Evolutionary conservation across 2,113 vertebrate genomes (phyloP).

Genomic region (Heterotilapia buettikoferi): DNA sequence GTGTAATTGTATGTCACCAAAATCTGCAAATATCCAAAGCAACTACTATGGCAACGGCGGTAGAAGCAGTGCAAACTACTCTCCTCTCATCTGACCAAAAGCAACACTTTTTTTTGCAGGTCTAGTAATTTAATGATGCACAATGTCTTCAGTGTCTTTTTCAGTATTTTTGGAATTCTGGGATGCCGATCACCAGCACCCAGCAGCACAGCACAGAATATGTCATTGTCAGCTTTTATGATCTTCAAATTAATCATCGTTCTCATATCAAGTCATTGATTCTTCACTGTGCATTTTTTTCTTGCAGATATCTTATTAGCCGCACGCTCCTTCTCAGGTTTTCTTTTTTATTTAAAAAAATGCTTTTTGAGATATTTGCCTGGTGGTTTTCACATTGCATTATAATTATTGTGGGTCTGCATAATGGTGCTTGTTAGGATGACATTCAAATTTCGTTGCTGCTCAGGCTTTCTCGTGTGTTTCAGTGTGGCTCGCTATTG

Average conservation of each 20-base stretch:
- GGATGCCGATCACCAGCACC: background rate
- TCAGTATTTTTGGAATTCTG: background rate
- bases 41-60: background rate
- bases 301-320: background rate
- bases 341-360: background rate
- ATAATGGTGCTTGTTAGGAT: slow-evolving; percentile 8
- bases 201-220: background rate
- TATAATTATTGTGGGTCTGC: slow-evolving; percentile 11
- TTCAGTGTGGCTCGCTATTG: background rate
- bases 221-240: background rate
- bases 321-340: background rate
- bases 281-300: background rate
- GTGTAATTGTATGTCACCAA: background rate
- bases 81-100: background rate
- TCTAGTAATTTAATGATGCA: background rate
- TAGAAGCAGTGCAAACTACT: background rate
- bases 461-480: background rate
- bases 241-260: background rate
- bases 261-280: background rate
- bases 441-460: background rate
- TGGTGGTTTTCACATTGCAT: background rate
- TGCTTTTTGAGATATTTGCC: background rate
- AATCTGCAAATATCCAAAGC: background rate
- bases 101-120: background rate
- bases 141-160: background rate